Percentiles rank a stretch among this genome's conserved stretches.
phyloP scores from a whole-genome alignment of 2,888 invertebrate species.

The Diplazon laetatorius region DNA sequence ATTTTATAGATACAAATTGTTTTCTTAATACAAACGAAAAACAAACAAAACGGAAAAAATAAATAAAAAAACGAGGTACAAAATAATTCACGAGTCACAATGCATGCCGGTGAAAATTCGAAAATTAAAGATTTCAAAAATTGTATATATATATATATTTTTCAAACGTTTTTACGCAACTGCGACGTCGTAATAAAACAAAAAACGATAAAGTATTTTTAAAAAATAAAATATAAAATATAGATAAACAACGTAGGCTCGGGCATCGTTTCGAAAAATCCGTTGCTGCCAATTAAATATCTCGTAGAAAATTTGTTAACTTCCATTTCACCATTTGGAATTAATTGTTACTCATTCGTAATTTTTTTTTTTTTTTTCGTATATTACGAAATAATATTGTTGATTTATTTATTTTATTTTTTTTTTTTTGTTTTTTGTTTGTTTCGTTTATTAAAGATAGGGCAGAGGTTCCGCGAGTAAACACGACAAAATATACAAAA shows the following conservation, averaged over 20 bases:
- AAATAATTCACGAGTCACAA: constrained; percentile 18
- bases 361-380: constrained; percentile 7
- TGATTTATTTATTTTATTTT: too few relatives aligned
- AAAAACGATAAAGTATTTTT: constrained; percentile 33
- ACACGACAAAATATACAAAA: constrained; percentile 94
- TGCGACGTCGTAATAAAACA: constrained; percentile 22
- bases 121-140: too few relatives aligned
- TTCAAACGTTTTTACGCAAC: constrained; percentile 1
- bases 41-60: too few relatives aligned
- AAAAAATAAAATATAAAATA: constrained; percentile 43
- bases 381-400: constrained; percentile 22
- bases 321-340: constrained; percentile 37
- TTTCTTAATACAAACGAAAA: constrained; percentile 31
- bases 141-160: background rate
- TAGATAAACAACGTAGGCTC: constrained; percentile 49
- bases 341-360: constrained; percentile 15
- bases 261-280: constrained; percentile 46
- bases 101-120: constrained; percentile 8
- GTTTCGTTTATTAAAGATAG: constrained; percentile 72
- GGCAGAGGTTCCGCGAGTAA: constrained; percentile 78
- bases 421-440: constrained; percentile 11
- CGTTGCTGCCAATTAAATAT: constrained; percentile 38
- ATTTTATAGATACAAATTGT: constrained; percentile 47
- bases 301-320: constrained; percentile 39
- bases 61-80: too few relatives aligned